These are phyloP conservation scores for Hydrophis major DNA, from an alignment of 2,797 vertebrate genomes.

Conservation along the genomic window DNA sequence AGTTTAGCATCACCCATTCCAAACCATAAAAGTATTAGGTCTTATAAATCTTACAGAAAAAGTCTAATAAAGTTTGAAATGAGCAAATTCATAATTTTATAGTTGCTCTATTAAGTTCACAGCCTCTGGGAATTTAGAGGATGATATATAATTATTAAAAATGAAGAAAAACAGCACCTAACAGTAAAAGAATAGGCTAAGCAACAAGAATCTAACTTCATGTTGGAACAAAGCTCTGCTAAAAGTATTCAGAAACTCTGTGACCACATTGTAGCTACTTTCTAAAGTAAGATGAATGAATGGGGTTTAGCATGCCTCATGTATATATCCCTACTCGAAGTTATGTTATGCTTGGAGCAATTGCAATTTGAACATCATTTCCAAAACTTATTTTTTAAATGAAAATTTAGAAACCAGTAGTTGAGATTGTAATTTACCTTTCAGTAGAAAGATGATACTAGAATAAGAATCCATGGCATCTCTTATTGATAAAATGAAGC, in stretches of 20 bases:
- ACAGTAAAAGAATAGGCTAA: neutral
- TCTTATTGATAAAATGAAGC: neutral
- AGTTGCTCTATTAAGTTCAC: neutral
- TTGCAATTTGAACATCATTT: conserved; percentile 5
- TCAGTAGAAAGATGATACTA: neutral
- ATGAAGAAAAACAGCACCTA: neutral
- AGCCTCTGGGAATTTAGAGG: neutral
- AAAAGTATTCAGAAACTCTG: neutral
- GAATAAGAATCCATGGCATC: neutral
- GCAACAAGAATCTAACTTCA: neutral
- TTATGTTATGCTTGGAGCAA: neutral
- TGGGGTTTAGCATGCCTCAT: neutral
- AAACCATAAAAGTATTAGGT: neutral
- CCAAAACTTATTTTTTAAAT: neutral
- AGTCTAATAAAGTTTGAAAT: neutral
- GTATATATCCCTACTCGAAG: neutral
- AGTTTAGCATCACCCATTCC: neutral
- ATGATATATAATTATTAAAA: neutral
- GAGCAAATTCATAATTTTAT: neutral
- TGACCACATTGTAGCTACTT: neutral
- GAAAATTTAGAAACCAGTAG: neutral
- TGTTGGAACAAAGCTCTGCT: neutral
- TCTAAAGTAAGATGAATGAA: neutral
- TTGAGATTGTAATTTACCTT: neutral
- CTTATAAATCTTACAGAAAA: conserved; percentile 1